These are phyloP conservation scores for Campaea margaritaria DNA, from an alignment of 2,888 invertebrate genomes.

Conservation along the genomic window DNA sequence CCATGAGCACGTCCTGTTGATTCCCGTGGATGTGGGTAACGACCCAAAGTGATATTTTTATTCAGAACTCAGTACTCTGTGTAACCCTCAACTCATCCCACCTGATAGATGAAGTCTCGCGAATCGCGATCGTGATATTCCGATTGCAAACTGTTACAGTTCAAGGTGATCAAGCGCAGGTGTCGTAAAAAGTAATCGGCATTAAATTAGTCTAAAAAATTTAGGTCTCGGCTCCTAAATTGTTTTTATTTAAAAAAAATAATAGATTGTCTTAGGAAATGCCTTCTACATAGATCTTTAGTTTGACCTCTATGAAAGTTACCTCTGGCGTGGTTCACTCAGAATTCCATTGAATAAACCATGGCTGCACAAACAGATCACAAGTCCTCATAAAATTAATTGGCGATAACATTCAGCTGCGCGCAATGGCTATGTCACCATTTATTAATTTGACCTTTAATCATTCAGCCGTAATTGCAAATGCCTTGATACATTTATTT, in stretches of 20 bases:
- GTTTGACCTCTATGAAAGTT: no score
- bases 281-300: no score
- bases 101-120: constrained; percentile 10
- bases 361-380: constrained; percentile 35
- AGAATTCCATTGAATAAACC: not conserved
- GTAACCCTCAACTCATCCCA: not conserved
- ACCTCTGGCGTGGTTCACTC: not conserved
- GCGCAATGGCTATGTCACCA: constrained; percentile 39
- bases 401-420: constrained; percentile 39
- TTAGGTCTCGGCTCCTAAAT: constrained; percentile 7
- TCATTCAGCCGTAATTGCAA: constrained; percentile 29
- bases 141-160: constrained; percentile 26
- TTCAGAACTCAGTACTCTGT: not conserved
- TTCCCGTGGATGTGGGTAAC: constrained; percentile 6
- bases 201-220: constrained; percentile 17
- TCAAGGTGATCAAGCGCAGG: constrained; percentile 28
- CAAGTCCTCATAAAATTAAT: constrained; percentile 43
- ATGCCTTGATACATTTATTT: constrained; percentile 4
- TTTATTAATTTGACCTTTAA: constrained; percentile 50
- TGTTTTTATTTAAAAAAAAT: no score
- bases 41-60: constrained; percentile 6
- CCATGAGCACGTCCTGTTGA: not conserved
- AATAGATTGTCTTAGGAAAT: no score
- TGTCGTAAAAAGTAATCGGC: constrained; percentile 18
- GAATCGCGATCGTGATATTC: constrained; percentile 21